These are phyloP conservation scores for Cecropterus lyciades DNA, from an alignment of 1,140 invertebrate genomes.

Conservation along the genomic window DNA sequence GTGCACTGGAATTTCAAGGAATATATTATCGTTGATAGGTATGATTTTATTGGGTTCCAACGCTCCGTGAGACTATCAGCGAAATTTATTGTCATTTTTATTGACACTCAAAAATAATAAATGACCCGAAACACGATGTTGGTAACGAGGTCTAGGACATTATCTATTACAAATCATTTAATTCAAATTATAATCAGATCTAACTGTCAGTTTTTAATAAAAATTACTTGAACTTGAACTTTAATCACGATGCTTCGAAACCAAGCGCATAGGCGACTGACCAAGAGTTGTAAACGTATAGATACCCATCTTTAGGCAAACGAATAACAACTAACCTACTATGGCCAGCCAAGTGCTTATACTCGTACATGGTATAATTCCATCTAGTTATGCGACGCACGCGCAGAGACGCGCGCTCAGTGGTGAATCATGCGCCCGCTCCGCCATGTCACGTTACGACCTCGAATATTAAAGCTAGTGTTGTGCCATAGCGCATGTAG, in stretches of 20 bases:
- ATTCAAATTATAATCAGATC: background rate
- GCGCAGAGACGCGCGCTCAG: slow-evolving; percentile 41
- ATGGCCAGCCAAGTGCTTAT: slow-evolving; percentile 13
- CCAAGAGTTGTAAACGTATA: background rate
- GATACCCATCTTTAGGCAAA: background rate
- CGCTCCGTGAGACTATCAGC: background rate
- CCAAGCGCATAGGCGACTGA: too few relatives aligned
- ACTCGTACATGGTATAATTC: slow-evolving; percentile 35
- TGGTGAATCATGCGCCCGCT: slow-evolving; percentile 68
- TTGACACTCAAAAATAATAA: slow-evolving; percentile 10
- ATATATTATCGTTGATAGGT: slow-evolving; percentile 5
- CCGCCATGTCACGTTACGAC: slow-evolving; percentile 66
- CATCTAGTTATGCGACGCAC: slow-evolving; percentile 43
- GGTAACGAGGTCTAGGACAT: background rate
- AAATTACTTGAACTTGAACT: too few relatives aligned
- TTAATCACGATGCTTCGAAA: too few relatives aligned
- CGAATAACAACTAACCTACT: background rate
- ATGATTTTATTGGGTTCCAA: background rate
- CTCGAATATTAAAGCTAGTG: slow-evolving; percentile 63
- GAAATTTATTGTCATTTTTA: slow-evolving; percentile 15
- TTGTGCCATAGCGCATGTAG: slow-evolving; percentile 28
- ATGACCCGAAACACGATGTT: background rate
- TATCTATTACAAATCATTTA: slow-evolving; percentile 2
- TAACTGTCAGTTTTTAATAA: too few relatives aligned
- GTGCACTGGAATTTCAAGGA: slow-evolving; percentile 6